These are phyloP conservation scores for Hippopotamus amphibius DNA, from an alignment of 2,113 vertebrate genomes.

Conservation along the genomic window DNA sequence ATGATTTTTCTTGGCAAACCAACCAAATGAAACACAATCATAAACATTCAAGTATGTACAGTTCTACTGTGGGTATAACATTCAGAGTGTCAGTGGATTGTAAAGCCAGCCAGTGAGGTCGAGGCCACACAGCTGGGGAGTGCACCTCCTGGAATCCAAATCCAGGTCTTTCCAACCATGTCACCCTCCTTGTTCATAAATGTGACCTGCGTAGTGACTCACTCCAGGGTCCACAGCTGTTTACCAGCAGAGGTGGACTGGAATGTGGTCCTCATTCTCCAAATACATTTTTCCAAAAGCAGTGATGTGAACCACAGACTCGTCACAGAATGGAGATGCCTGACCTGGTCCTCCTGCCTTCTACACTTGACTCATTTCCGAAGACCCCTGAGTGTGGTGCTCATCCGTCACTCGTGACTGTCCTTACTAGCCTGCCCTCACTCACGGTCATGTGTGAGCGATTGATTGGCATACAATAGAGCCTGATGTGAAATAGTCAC, in stretches of 20 bases:
- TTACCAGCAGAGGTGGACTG: neutral
- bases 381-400: neutral
- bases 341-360: neutral
- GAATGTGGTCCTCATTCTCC: neutral
- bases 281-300: neutral
- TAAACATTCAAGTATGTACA: neutral
- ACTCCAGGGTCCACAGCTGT: neutral
- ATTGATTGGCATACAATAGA: constrained; percentile 71
- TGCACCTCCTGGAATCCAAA: neutral
- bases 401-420: neutral
- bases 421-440: neutral
- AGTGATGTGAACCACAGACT: neutral
- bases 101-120: neutral
- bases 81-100: no score
- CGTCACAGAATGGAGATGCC: neutral
- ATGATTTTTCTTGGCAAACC: neutral
- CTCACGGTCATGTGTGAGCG: constrained; percentile 28
- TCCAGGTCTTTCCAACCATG: neutral
- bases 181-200: neutral
- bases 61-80: neutral
- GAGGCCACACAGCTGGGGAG: neutral
- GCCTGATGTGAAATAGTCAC: constrained; percentile 62
- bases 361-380: neutral
- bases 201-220: neutral
- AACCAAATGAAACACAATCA: neutral